Evolutionary conservation across 2,888 invertebrate species (phyloP).

Genomic region (Xanthia togata): DNA sequence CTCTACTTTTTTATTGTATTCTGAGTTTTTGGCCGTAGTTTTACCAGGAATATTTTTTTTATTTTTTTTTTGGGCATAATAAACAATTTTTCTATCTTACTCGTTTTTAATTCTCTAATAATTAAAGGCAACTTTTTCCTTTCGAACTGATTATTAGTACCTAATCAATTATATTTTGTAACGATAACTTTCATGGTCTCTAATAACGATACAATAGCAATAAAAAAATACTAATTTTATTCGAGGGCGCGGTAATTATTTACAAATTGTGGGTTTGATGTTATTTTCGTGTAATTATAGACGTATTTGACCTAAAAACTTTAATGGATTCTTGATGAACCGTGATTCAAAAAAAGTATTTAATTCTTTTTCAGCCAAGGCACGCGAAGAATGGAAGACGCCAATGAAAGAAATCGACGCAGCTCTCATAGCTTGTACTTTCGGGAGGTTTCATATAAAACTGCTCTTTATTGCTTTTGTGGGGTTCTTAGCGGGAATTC

Average conservation of each 20-base stretch:
- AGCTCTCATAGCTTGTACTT: slow-evolving; percentile 78
- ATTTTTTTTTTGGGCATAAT: neutral
- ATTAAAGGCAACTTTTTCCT: neutral
- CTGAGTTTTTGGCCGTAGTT: neutral
- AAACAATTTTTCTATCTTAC: neutral
- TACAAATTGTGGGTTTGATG: neutral
- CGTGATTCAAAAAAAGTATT: neutral
- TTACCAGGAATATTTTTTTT: neutral
- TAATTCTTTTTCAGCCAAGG: slow-evolving; percentile 67
- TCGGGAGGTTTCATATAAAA: slow-evolving; percentile 79
- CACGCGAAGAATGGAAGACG: slow-evolving; percentile 64
- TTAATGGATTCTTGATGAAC: neutral
- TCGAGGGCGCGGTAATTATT: slow-evolving; percentile 20
- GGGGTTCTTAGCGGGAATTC: slow-evolving; percentile 72
- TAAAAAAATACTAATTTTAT: neutral
- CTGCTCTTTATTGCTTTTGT: slow-evolving; percentile 73
- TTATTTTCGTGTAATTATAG: slow-evolving; percentile 16
- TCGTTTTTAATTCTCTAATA: neutral
- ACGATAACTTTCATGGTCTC: neutral
- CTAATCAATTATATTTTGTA: neutral
- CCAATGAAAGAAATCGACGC: slow-evolving; percentile 81
- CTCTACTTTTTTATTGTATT: neutral
- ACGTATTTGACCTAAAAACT: slow-evolving; percentile 15
- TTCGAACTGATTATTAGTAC: neutral
- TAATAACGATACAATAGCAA: neutral